These are phyloP conservation scores for Diarsia brunnea DNA, from an alignment of 2,888 invertebrate species.

Conservation along the genomic window DNA sequence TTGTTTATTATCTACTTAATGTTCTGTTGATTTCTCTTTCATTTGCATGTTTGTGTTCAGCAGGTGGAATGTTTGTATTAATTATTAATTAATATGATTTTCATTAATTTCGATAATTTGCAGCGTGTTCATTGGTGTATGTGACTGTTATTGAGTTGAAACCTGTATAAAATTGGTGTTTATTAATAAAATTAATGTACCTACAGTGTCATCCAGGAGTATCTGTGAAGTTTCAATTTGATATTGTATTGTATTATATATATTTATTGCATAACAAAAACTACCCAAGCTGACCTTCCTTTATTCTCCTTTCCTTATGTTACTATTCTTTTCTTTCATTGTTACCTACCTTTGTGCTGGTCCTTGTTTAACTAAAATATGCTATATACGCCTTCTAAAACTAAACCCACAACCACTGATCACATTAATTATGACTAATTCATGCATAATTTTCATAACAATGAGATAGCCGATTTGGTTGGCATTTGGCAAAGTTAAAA, in stretches of 20 bases:
- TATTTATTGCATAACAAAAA: no score
- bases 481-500: not conserved
- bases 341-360: not conserved
- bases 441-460: not conserved
- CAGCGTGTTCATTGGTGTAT: slow-evolving; percentile 1
- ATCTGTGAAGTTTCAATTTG: not conserved
- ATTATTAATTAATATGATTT: slow-evolving; percentile 23
- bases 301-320: no score
- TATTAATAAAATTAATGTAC: not conserved
- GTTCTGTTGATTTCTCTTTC: slow-evolving; percentile 12
- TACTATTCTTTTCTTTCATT: no score
- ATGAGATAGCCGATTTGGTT: not conserved
- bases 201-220: not conserved
- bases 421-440: not conserved
- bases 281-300: no score
- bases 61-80: slow-evolving; percentile 29
- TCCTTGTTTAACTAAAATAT: not conserved
- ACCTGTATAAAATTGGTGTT: not conserved
- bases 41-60: slow-evolving; percentile 37
- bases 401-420: not conserved
- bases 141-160: not conserved
- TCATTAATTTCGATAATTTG: slow-evolving; percentile 39
- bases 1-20: not conserved
- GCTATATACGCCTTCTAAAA: not conserved
- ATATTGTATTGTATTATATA: no score